These are phyloP conservation scores for Struthio camelus DNA, from an alignment of 2,113 vertebrate species.

Conservation along the genomic window DNA sequence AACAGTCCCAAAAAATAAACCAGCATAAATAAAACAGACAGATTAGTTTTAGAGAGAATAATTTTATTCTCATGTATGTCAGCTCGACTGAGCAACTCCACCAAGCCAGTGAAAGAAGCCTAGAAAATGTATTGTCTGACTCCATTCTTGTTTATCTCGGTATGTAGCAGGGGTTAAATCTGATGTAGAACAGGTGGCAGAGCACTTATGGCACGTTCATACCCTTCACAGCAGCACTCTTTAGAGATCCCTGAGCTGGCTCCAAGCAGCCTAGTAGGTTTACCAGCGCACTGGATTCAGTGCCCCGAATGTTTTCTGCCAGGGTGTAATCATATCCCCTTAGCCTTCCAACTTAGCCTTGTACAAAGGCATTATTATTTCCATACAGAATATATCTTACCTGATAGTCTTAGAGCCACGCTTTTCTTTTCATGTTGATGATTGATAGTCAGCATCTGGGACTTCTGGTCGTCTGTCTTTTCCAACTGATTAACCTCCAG, in stretches of 20 bases:
- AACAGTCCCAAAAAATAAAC: neutral
- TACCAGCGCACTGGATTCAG: neutral
- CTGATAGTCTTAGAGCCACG: neutral
- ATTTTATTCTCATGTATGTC: neutral
- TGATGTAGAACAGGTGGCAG: neutral
- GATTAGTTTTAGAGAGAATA: neutral
- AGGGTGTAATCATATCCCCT: slow-evolving; percentile 44
- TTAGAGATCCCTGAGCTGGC: slow-evolving; percentile 24
- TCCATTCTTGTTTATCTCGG: neutral
- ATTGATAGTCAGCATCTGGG: neutral
- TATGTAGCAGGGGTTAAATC: neutral
- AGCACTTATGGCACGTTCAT: neutral
- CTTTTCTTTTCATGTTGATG: neutral
- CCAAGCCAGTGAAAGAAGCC: neutral
- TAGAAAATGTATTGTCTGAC: neutral
- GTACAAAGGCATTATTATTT: slow-evolving; percentile 64
- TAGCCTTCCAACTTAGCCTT: neutral
- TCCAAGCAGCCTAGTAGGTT: slow-evolving; percentile 34
- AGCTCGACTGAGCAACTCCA: neutral
- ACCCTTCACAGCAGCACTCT: neutral
- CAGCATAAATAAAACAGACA: neutral
- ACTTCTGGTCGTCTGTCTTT: neutral
- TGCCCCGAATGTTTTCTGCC: slow-evolving; percentile 15
- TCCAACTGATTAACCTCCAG: neutral
- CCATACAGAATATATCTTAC: slow-evolving; percentile 23